Conservation (phyloP, 1,140 invertebrate genomes). For the Cyrtorhinus lividipennis region DNA sequence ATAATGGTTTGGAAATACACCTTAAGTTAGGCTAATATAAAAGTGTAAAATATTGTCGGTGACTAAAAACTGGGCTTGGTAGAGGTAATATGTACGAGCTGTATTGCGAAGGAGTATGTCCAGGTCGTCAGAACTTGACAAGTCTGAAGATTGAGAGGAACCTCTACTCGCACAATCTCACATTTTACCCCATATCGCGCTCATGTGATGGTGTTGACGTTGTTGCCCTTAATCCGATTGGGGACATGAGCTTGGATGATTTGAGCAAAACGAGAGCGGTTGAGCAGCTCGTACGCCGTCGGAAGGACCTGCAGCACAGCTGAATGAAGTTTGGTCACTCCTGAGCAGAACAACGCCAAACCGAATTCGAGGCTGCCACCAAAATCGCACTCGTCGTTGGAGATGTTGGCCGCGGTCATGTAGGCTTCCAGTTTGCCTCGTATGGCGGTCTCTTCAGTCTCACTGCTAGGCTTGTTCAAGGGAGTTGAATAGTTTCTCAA, state of each 20-base stretch:
- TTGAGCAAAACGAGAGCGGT: conserved; percentile 52
- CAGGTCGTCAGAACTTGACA: too few relatives aligned
- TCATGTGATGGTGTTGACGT: conserved; percentile 19
- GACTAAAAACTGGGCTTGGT: too few relatives aligned
- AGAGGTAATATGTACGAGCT: too few relatives aligned
- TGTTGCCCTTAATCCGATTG: conserved; percentile 35
- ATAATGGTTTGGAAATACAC: too few relatives aligned
- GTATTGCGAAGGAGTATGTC: too few relatives aligned
- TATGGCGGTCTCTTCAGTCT: conserved; percentile 41
- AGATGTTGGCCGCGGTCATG: conserved; percentile 67
- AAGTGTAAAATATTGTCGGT: too few relatives aligned
- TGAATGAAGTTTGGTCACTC: conserved; percentile 48
- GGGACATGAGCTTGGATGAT: conserved; percentile 55
- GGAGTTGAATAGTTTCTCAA: background rate
- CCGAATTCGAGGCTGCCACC: conserved; percentile 80
- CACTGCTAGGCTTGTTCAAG: conserved; percentile 31
- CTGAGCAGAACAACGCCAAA: conserved; percentile 67
- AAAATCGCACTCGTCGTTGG: conserved; percentile 88
- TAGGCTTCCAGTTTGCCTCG: conserved; percentile 52
- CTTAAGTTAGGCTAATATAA: too few relatives aligned
- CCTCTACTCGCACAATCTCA: too few relatives aligned
- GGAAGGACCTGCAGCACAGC: conserved; percentile 47
- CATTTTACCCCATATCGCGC: too few relatives aligned
- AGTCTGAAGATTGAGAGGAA: too few relatives aligned
- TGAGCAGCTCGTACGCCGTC: conserved; percentile 62